Conservation (phyloP, 2,888 invertebrate species). For the Eristalis tenax region DNA sequence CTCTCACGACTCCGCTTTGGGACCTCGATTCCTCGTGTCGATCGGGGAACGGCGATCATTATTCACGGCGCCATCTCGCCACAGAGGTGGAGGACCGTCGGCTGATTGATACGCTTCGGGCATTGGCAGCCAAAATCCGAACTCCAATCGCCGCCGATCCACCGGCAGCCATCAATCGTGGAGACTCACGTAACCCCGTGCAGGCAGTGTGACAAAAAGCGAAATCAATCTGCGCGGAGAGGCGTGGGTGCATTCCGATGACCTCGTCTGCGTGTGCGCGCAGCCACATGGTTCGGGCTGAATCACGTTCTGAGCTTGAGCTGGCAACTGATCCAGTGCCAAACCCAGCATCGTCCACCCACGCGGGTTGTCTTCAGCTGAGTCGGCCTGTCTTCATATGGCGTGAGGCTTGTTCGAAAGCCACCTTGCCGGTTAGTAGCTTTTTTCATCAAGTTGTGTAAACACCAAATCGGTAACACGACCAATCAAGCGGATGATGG, state of each 20-base stretch:
- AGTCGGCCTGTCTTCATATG: conserved; percentile 23
- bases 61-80: conserved; percentile 38
- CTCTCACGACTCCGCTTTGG: conserved; percentile 55
- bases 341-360: conserved; percentile 55
- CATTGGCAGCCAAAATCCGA: neutral
- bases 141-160: conserved; percentile 44
- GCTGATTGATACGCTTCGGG: conserved; percentile 37
- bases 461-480: conserved; percentile 21
- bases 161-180: conserved; percentile 53
- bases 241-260: conserved; percentile 63
- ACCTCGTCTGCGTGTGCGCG: conserved; percentile 37
- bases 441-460: conserved; percentile 17
- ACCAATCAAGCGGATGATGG: neutral
- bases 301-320: conserved; percentile 36
- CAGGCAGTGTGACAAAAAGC: conserved; percentile 45
- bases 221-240: conserved; percentile 32
- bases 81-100: neutral
- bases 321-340: conserved; percentile 20
- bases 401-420: conserved; percentile 22
- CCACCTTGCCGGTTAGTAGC: neutral
- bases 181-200: conserved; percentile 2
- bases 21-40: conserved; percentile 54
- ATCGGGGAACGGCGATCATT: conserved; percentile 34
- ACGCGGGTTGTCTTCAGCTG: conserved; percentile 14
- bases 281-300: conserved; percentile 41